Percentiles rank a stretch among this genome's conserved stretches.
These are phyloP conservation scores for Panurus biarmicus DNA, from an alignment of 2,113 vertebrate genomes.

Conservation along the genomic window DNA sequence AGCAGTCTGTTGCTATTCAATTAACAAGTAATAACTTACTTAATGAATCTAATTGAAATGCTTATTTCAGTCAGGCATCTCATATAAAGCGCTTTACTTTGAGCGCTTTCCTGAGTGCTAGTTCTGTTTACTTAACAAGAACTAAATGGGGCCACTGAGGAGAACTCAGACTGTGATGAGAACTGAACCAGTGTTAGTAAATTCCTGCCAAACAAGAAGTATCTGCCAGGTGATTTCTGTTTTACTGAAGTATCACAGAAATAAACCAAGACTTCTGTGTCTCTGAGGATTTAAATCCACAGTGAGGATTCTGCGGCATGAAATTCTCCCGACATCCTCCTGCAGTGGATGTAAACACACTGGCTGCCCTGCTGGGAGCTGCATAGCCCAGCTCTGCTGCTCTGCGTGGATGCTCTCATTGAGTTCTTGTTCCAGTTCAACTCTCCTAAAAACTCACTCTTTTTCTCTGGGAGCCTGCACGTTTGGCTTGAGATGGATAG, in stretches of 20 bases:
- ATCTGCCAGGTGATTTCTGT: neutral
- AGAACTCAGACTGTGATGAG: neutral
- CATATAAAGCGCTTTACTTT: constrained; percentile 26
- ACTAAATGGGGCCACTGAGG: constrained; percentile 12
- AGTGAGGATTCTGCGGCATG: neutral
- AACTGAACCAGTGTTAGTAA: neutral
- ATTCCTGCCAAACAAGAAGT: neutral
- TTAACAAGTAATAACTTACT: constrained; percentile 80
- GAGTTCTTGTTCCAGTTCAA: neutral
- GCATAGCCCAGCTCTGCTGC: neutral
- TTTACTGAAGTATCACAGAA: neutral
- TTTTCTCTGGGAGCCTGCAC: neutral
- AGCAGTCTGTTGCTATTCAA: constrained; percentile 79
- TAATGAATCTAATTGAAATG: constrained; percentile 80
- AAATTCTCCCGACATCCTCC: neutral
- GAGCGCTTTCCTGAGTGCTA: constrained; percentile 34
- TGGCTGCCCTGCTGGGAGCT: neutral
- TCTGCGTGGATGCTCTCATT: neutral
- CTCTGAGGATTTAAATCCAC: neutral
- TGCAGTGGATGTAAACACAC: neutral
- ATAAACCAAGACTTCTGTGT: neutral
- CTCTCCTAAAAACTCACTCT: neutral
- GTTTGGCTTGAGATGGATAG: neutral
- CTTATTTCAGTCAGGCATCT: constrained; percentile 68
- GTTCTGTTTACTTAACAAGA: constrained; percentile 55